These are phyloP conservation scores for Amitus sp. DNA, from an alignment of 2,888 invertebrate genomes.

Conservation along the genomic window DNA sequence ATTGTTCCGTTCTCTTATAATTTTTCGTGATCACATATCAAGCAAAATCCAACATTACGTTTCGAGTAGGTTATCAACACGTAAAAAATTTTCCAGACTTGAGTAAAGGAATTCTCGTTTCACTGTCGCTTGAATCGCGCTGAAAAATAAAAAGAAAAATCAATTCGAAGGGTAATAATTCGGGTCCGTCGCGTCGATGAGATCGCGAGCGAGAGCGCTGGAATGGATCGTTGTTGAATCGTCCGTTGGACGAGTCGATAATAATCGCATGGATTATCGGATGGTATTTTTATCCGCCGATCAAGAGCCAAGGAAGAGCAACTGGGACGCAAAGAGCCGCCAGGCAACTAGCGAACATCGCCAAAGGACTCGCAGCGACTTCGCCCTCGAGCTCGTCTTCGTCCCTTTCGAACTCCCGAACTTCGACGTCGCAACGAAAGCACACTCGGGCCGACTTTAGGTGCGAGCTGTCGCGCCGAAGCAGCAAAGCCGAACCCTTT, in stretches of 20 bases:
- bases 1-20: too few species aligned
- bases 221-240: background rate
- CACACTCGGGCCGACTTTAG: constrained; percentile 64
- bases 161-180: too few species aligned
- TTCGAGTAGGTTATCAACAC: too few species aligned
- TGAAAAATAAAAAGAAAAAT: too few species aligned
- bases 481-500: constrained; percentile 57
- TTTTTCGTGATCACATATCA: too few species aligned
- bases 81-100: too few species aligned
- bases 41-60: too few species aligned
- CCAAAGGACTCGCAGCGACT: constrained; percentile 59
- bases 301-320: constrained; percentile 68
- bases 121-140: too few species aligned
- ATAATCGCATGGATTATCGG: background rate
- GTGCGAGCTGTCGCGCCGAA: constrained; percentile 58
- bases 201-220: background rate
- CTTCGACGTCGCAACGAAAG: constrained; percentile 69
- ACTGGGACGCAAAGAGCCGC: constrained; percentile 68
- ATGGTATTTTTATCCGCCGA: constrained; percentile 31
- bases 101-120: too few species aligned
- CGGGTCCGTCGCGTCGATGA: background rate
- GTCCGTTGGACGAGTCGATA: background rate
- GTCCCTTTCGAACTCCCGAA: constrained; percentile 68
- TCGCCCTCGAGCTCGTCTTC: constrained; percentile 64
- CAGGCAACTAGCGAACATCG: constrained; percentile 68